Percentiles rank a stretch among this genome's conserved stretches.
phyloP scores from a whole-genome alignment of 2,113 vertebrate genomes.

The Puntigrus tetrazona region DNA sequence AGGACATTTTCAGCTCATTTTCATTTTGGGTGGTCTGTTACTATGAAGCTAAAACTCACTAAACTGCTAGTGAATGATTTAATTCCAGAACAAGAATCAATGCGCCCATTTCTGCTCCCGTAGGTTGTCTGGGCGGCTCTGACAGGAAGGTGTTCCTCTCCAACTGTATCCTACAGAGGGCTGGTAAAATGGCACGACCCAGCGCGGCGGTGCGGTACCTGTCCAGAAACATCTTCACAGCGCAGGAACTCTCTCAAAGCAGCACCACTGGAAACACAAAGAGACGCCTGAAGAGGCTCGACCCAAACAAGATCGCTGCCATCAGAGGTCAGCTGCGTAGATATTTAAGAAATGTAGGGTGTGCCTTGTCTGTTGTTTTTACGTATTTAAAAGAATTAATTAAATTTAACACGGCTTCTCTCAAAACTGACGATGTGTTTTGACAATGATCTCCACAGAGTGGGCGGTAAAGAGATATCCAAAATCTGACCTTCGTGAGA shows the following conservation, averaged over 20 bases:
- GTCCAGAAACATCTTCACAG: slow-evolving; percentile 72
- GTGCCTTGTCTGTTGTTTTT: neutral
- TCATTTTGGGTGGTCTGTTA: neutral
- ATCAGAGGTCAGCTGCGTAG: slow-evolving; percentile 75
- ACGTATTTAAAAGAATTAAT: neutral
- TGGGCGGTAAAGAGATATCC: slow-evolving; percentile 73
- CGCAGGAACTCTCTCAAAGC: slow-evolving; percentile 65
- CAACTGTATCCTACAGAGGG: slow-evolving; percentile 67
- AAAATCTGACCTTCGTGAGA: slow-evolving; percentile 72
- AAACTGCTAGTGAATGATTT: neutral
- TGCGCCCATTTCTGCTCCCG: neutral
- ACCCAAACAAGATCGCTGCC: slow-evolving; percentile 78
- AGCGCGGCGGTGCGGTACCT: slow-evolving; percentile 73
- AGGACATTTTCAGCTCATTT: neutral
- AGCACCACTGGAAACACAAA: slow-evolving; percentile 54
- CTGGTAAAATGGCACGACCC: slow-evolving; percentile 70
- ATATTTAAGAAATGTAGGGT: neutral
- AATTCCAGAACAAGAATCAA: neutral
- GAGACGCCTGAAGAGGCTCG: slow-evolving; percentile 64
- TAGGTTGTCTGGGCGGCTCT: slow-evolving; percentile 77
- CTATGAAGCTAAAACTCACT: neutral
- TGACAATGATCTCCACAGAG: slow-evolving; percentile 63
- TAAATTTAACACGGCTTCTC: neutral
- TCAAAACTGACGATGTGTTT: neutral
- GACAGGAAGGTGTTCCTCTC: slow-evolving; percentile 71